These are phyloP conservation scores for Sternarchorhynchus goeldii DNA, from an alignment of 2,797 vertebrate species.

Conservation along the genomic window DNA sequence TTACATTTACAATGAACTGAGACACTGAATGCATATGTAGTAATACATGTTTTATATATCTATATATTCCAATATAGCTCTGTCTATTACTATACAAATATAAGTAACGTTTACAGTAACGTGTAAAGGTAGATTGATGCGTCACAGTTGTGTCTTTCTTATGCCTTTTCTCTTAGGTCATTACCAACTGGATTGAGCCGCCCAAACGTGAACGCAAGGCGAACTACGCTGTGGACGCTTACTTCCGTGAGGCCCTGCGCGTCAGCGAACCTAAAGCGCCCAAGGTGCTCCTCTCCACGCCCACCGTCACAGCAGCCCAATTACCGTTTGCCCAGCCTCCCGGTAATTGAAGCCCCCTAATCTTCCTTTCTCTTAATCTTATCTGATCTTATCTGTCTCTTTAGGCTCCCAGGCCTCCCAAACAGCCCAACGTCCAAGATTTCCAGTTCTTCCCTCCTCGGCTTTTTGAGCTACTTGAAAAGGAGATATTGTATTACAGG, in stretches of 20 bases:
- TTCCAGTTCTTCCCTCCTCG: slow-evolving; percentile 99
- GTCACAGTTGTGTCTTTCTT: not conserved
- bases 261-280: slow-evolving; percentile 99
- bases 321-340: no score
- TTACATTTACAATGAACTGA: not conserved
- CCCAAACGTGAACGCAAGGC: slow-evolving; percentile 98
- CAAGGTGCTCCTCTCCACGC: slow-evolving; percentile 77
- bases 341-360: not conserved
- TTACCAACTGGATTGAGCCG: slow-evolving; percentile 98
- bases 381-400: slow-evolving; percentile 1
- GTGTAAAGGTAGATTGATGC: no score
- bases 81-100: no score
- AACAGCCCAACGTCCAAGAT: slow-evolving; percentile 99
- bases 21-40: no score
- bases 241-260: slow-evolving; percentile 96
- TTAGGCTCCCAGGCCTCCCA: slow-evolving; percentile 96
- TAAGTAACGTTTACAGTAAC: no score
- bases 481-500: slow-evolving; percentile 98
- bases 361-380: not conserved
- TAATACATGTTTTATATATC: not conserved
- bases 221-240: slow-evolving; percentile 98
- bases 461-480: slow-evolving; percentile 96
- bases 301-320: not conserved
- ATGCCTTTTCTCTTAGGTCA: slow-evolving; percentile 75
- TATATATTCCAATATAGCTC: not conserved